phyloP scores from a whole-genome alignment of 2,113 vertebrate species.

The Lontra canadensis region DNA sequence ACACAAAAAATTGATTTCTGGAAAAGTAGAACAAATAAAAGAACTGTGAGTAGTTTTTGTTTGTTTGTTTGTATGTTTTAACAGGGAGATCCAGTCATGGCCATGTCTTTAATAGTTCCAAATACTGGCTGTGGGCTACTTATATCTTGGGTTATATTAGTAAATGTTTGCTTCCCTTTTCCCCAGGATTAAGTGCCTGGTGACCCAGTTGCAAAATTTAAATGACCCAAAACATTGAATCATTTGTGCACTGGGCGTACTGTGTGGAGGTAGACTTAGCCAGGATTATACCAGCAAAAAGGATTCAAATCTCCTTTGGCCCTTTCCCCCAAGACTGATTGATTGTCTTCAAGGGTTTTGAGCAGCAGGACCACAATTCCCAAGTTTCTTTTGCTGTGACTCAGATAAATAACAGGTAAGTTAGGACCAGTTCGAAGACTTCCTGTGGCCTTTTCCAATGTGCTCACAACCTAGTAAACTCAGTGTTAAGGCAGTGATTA shows the following conservation, averaged over 20 bases:
- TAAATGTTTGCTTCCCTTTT: background rate
- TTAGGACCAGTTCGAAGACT: background rate
- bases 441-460: background rate
- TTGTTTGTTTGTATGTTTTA: background rate
- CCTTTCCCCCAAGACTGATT: background rate
- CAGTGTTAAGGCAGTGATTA: background rate
- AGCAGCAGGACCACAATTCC: background rate
- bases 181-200: background rate
- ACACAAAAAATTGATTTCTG: background rate
- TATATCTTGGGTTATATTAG: background rate
- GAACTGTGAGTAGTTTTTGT: background rate
- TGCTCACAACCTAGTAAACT: background rate
- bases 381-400: background rate
- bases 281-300: background rate
- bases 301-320: background rate
- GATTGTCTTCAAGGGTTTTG: background rate
- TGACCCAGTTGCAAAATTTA: background rate
- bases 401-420: constrained; percentile 4
- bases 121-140: background rate
- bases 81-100: background rate
- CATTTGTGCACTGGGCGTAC: background rate
- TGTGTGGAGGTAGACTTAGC: background rate
- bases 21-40: background rate
- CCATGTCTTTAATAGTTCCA: background rate
- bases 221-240: constrained; percentile 12